phyloP scores from a whole-genome alignment of 1,140 invertebrate genomes.

The Pseudomyrmex dendroicus region DNA sequence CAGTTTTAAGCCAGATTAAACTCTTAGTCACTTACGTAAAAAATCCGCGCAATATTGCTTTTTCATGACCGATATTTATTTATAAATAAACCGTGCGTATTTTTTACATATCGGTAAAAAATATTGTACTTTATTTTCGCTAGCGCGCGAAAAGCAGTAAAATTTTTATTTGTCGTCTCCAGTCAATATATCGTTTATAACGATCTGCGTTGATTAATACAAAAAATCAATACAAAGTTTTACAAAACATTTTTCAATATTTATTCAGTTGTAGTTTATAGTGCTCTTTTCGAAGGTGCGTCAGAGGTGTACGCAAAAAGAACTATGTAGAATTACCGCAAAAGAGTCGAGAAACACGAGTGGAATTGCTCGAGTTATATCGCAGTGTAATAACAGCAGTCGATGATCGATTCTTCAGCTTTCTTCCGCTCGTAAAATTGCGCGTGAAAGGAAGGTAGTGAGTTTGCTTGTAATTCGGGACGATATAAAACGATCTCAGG shows the following conservation, averaged over 20 bases:
- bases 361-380: not conserved
- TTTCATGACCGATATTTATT: not conserved
- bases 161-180: too few species aligned
- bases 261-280: not conserved
- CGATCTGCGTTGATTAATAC: not conserved
- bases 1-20: conserved; percentile 8
- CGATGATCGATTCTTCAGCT: conserved; percentile 40
- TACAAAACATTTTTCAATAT: not conserved
- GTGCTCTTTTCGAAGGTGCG: not conserved
- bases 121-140: not conserved
- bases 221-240: conserved; percentile 8
- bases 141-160: too few species aligned
- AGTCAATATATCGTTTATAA: not conserved
- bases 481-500: conserved; percentile 47
- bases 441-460: conserved; percentile 22
- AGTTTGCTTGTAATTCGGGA: conserved; percentile 35
- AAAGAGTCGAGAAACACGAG: not conserved
- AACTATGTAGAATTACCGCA: not conserved
- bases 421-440: conserved; percentile 35
- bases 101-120: not conserved
- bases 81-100: not conserved
- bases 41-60: not conserved
- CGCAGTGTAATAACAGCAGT: conserved; percentile 20
- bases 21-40: not conserved
- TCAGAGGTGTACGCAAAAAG: not conserved